Percentiles rank a stretch among this genome's conserved stretches.
Evolutionary conservation across 2,888 invertebrate species (phyloP).

Genomic region (Trissolcus brochymenae): DNA sequence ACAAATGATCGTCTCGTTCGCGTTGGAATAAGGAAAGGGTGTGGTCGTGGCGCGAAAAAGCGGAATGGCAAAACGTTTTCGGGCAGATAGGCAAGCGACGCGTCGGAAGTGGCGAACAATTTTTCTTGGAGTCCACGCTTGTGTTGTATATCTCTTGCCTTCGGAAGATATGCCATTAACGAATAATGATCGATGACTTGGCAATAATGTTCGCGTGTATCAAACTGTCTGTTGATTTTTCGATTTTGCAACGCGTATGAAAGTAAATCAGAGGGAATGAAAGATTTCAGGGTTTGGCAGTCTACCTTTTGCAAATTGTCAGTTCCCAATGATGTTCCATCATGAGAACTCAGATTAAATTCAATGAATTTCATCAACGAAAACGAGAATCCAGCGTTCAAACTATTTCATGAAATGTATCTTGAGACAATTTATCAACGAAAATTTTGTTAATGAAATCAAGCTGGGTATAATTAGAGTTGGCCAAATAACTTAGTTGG

Average conservation of each 20-base stretch:
- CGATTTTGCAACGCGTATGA: background rate
- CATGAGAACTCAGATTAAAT: no score
- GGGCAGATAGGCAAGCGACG: constrained; percentile 49
- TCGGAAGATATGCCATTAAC: constrained; percentile 52
- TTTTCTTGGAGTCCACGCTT: constrained; percentile 65
- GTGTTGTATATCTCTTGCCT: constrained; percentile 56
- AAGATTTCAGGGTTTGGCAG: constrained; percentile 4
- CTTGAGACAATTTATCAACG: background rate
- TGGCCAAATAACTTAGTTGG: no score
- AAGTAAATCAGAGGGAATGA: constrained; percentile 30
- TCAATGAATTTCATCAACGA: no score
- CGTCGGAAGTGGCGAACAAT: constrained; percentile 65
- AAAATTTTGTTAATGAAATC: background rate
- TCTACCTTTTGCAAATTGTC: no score
- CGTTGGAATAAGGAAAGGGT: constrained; percentile 46
- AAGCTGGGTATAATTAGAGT: no score
- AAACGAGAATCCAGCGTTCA: no score
- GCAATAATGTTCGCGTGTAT: constrained; percentile 59
- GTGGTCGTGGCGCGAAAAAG: constrained; percentile 49
- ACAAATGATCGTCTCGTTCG: constrained; percentile 46
- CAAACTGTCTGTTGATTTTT: constrained; percentile 16
- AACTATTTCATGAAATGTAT: no score
- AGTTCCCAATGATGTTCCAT: no score
- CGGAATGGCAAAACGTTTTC: constrained; percentile 49
- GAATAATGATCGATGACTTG: constrained; percentile 71